These are phyloP conservation scores for Acromyrmex charruanus DNA, from an alignment of 1,140 invertebrate species.

Conservation along the genomic window DNA sequence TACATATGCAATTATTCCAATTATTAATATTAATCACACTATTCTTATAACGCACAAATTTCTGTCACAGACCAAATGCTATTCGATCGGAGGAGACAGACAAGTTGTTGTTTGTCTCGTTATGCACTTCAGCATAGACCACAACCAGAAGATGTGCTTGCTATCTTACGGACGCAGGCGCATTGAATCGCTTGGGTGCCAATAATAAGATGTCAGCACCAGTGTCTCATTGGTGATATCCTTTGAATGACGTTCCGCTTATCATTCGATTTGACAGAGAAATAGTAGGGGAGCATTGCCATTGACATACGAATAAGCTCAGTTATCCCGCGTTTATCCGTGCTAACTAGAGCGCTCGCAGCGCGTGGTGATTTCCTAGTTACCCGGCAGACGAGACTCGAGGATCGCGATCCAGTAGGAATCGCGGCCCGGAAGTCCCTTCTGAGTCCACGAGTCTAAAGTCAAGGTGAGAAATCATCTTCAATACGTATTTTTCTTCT, in stretches of 20 bases:
- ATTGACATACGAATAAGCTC: slow-evolving; percentile 80
- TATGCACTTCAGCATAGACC: slow-evolving; percentile 53
- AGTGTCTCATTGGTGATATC: slow-evolving; percentile 74
- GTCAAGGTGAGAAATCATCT: slow-evolving; percentile 75
- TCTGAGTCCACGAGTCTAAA: slow-evolving; percentile 78
- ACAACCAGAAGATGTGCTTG: slow-evolving; percentile 34
- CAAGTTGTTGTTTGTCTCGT: neutral
- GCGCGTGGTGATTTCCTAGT: slow-evolving; percentile 65
- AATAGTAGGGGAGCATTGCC: slow-evolving; percentile 79
- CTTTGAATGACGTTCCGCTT: slow-evolving; percentile 81
- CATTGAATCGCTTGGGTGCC: neutral
- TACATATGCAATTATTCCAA: neutral
- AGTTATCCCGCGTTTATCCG: slow-evolving; percentile 85
- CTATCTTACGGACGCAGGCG: slow-evolving; percentile 40
- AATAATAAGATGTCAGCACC: slow-evolving; percentile 79
- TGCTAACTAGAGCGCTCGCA: slow-evolving; percentile 79
- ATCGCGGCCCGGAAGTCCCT: slow-evolving; percentile 80
- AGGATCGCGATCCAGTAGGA: slow-evolving; percentile 74
- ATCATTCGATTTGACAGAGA: slow-evolving; percentile 82
- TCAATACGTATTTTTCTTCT: neutral
- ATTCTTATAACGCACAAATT: neutral
- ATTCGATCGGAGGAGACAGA: neutral
- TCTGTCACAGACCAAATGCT: too few species aligned
- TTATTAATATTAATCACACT: neutral
- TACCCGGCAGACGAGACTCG: slow-evolving; percentile 62